These are phyloP conservation scores for Donacobius atricapilla DNA, from an alignment of 2,113 vertebrate genomes.

Conservation along the genomic window DNA sequence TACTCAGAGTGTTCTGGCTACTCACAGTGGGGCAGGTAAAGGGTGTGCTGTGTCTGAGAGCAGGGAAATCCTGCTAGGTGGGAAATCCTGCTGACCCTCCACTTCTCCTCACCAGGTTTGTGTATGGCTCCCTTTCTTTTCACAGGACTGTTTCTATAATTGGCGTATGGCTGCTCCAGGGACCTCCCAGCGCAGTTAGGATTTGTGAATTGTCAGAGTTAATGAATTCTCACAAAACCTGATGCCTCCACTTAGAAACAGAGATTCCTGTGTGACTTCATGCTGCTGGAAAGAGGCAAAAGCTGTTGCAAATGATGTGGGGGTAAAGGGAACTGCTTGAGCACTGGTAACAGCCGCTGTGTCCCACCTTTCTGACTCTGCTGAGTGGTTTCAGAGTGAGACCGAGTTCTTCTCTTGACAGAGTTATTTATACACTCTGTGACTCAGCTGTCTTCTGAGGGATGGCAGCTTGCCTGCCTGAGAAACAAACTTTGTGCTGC, in stretches of 20 bases:
- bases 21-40: background rate
- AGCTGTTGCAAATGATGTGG: background rate
- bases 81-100: background rate
- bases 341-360: accelerated
- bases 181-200: background rate
- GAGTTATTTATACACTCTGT: slow-evolving; percentile 8
- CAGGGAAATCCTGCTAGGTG: background rate
- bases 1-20: accelerated
- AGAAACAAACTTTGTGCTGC: slow-evolving; percentile 3
- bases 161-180: accelerated
- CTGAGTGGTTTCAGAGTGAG: background rate
- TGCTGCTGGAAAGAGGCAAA: background rate
- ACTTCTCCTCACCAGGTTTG: background rate
- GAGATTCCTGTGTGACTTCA: background rate
- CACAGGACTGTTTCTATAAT: accelerated
- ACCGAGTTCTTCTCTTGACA: background rate
- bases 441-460: slow-evolving; percentile 37
- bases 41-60: background rate
- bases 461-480: background rate
- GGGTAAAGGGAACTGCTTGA: background rate
- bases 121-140: accelerated
- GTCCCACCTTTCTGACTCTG: background rate
- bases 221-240: background rate
- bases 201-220: background rate
- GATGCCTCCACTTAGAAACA: background rate